Evolutionary conservation across 1,140 invertebrate genomes (phyloP).

Genomic region (Brachionus manjavacas): DNA sequence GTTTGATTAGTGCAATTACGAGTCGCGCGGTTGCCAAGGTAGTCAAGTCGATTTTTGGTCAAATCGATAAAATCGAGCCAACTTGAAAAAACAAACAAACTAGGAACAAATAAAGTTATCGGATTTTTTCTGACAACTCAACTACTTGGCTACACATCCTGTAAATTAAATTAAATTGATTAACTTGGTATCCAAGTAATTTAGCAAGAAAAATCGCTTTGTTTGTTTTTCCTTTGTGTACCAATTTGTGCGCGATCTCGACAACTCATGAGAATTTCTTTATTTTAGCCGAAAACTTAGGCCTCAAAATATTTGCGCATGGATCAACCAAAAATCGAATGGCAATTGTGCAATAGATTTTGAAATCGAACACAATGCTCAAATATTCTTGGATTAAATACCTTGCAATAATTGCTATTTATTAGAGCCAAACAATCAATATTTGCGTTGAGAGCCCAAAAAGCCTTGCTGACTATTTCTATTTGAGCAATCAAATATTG

Average conservation of each 20-base stretch:
- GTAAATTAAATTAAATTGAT: slow-evolving; percentile 29
- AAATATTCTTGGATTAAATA: neutral
- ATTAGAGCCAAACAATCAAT: neutral
- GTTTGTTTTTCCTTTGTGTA: slow-evolving; percentile 15
- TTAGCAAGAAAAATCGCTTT: neutral
- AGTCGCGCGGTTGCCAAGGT: neutral
- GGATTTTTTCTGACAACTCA: neutral
- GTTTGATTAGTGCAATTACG: neutral
- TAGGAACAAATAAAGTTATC: slow-evolving; percentile 8
- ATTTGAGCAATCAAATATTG: neutral
- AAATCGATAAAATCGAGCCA: neutral
- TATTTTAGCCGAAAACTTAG: neutral
- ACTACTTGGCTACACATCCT: slow-evolving; percentile 8
- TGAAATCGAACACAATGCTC: neutral
- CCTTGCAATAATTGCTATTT: neutral
- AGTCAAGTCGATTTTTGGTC: slow-evolving; percentile 15
- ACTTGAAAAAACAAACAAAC: slow-evolving; percentile 19
- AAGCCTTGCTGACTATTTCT: neutral
- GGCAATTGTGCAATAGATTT: neutral
- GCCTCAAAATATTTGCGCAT: neutral
- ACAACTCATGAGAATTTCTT: neutral
- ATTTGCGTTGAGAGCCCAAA: neutral
- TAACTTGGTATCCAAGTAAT: slow-evolving; percentile 21
- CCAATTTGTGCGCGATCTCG: neutral
- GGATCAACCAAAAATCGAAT: neutral